Base-by-base conservation (phyloP, 2,113 vertebrate genomes). In the Paramormyrops kingsleyae region DNA sequence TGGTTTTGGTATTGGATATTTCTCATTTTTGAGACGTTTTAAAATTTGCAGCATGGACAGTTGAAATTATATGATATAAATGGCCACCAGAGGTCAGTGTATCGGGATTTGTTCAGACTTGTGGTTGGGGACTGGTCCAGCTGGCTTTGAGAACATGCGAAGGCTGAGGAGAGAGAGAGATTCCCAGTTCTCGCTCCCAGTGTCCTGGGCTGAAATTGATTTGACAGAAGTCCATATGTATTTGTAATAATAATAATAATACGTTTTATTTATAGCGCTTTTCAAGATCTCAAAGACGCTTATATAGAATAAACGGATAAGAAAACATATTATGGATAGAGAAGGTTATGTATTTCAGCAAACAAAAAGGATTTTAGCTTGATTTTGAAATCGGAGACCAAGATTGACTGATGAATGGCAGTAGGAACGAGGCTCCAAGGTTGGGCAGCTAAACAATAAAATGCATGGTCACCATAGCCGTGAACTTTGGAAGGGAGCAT, bases 11-110 rank as follows among this genome's bases (percentile, higher is more conserved):
- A 10, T 35, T 74, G 31, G 62, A 31, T 70, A 27, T 70, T 56
- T 21, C 24, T 21, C 0, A 70, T 13, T 31, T 31, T 70, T 74
- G 27, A 74, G 0, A 74, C 0, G 0, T 74, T 74, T 74, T 35
- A n/a, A 27, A 56, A 13, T 74, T 12, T 8, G 13, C 35, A 2
- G 74, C 35, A 42, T 80, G 74, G 35, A 80, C 13, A 42, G 35
- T 2, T 19, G 74, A 80, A 80, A 80, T 24, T 53, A 3, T 39
- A 86, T 86, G 88, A 10, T 91, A 86, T 85, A 88, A 49, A 88
- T 62, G 24, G 12, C 90, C 92, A 92, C 62, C 89, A 93, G 90
- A 66, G 92, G 90, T 92, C 91, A 92, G 50, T 88, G 53, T 91
- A 86, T 89, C 46, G 66, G 91, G 88, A 89, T 90, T 12, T 91